These are phyloP conservation scores for Plumapathes pennacea DNA, from an alignment of 92 coral and sea anemone genomes.

Conservation along the genomic window DNA sequence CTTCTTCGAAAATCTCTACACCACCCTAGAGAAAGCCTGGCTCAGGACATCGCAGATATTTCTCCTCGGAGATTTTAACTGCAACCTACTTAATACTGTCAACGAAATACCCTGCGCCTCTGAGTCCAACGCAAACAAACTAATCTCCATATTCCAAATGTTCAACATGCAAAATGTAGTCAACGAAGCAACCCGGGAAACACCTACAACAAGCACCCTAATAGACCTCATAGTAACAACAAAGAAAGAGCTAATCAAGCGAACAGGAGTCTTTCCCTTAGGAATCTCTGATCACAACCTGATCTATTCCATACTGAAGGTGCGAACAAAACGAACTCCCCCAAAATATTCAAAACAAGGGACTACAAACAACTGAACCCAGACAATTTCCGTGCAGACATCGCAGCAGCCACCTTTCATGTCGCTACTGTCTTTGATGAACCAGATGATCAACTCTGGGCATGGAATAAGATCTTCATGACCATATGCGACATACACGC, in stretches of 20 bases:
- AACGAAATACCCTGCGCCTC: too few species aligned
- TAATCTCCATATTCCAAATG: conserved; percentile 11
- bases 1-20: conserved; percentile 22
- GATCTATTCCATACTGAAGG: background rate
- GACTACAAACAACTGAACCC: conserved; percentile 5
- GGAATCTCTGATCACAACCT: conserved; percentile 19
- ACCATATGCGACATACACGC: conserved; percentile 15
- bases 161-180: conserved; percentile 32
- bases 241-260: conserved; percentile 18
- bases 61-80: conserved; percentile 37
- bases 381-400: background rate
- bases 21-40: conserved; percentile 37
- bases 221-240: conserved; percentile 40
- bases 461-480: conserved; percentile 18
- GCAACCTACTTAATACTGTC: too few species aligned
- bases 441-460: conserved; percentile 12
- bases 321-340: background rate
- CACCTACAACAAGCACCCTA: conserved; percentile 16
- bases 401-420: conserved; percentile 8
- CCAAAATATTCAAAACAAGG: conserved; percentile 11
- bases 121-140: conserved; percentile 13
- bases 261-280: conserved; percentile 2
- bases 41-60: conserved; percentile 26
- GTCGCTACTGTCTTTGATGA: conserved; percentile 18
- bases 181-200: conserved; percentile 17